These are phyloP conservation scores for Tipula vernalis DNA, from an alignment of 2,888 invertebrate species.

Conservation along the genomic window DNA sequence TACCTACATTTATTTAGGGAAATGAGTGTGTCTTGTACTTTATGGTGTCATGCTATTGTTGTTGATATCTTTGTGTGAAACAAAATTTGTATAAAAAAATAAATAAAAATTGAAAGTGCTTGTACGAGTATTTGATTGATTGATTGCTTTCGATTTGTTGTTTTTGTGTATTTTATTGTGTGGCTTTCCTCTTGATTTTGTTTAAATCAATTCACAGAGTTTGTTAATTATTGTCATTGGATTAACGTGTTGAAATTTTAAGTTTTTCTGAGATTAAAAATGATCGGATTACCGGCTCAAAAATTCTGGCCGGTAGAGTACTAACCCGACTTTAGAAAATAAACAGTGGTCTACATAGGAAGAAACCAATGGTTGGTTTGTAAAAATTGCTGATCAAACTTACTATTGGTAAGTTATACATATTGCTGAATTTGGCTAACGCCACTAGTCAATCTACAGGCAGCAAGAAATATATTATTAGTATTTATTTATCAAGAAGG, in stretches of 20 bases:
- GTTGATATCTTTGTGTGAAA: neutral
- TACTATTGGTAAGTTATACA: too few species aligned
- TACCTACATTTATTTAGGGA: neutral
- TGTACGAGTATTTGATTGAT: neutral
- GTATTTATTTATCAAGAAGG: too few species aligned
- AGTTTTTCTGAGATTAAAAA: too few species aligned
- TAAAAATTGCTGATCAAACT: too few species aligned
- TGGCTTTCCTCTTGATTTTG: neutral
- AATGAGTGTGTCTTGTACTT: neutral
- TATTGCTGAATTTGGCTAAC: too few species aligned
- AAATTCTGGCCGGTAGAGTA: too few species aligned
- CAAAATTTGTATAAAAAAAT: neutral
- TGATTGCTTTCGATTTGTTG: neutral
- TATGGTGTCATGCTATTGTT: neutral
- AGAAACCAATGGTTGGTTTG: too few species aligned
- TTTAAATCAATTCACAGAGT: neutral
- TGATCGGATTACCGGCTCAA: too few species aligned
- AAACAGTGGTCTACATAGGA: too few species aligned
- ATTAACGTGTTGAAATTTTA: neutral
- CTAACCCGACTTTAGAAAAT: too few species aligned
- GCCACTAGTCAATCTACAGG: too few species aligned
- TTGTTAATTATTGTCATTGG: neutral
- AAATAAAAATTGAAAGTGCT: neutral
- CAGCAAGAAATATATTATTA: too few species aligned
- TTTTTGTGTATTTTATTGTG: neutral